Conservation (phyloP, 2,888 invertebrate species). For the Diaprepes abbreviatus region DNA sequence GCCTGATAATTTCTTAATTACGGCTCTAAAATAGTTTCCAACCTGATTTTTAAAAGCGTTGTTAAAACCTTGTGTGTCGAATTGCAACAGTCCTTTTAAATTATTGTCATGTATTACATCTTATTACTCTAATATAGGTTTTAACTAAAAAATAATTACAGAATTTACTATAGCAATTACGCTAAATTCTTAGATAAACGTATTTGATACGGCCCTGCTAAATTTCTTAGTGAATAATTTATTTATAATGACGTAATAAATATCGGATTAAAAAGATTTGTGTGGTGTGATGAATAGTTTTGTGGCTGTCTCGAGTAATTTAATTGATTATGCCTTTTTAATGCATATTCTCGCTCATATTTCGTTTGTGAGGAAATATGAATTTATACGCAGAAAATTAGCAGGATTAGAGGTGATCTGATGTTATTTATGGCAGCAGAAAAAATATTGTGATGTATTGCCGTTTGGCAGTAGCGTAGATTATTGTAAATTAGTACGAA, state of each 20-base stretch:
- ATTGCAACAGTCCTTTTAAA: too few species aligned
- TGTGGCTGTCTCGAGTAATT: conserved; percentile 55
- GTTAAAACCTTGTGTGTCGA: too few species aligned
- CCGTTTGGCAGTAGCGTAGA: conserved; percentile 13
- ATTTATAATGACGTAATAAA: conserved; percentile 69
- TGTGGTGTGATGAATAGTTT: conserved; percentile 66
- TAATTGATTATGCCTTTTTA: conserved; percentile 61
- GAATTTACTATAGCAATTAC: too few species aligned
- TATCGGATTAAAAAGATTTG: conserved; percentile 68
- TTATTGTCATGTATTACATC: too few species aligned
- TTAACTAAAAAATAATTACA: too few species aligned
- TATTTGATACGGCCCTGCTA: conserved; percentile 30
- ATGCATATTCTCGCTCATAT: conserved; percentile 41
- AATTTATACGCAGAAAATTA: conserved; percentile 68
- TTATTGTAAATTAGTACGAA: too few species aligned
- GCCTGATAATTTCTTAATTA: too few species aligned
- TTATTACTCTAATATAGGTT: too few species aligned
- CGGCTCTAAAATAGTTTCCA: too few species aligned
- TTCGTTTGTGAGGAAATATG: conserved; percentile 62
- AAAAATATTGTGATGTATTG: conserved; percentile 10
- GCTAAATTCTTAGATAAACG: too few species aligned
- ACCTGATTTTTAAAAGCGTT: too few species aligned
- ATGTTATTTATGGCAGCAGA: conserved; percentile 22
- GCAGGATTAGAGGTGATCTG: conserved; percentile 58
- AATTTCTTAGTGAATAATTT: conserved; percentile 64